Evolutionary conservation across 1,140 invertebrate species (phyloP).

Genomic region (Papilio dardanus): DNA sequence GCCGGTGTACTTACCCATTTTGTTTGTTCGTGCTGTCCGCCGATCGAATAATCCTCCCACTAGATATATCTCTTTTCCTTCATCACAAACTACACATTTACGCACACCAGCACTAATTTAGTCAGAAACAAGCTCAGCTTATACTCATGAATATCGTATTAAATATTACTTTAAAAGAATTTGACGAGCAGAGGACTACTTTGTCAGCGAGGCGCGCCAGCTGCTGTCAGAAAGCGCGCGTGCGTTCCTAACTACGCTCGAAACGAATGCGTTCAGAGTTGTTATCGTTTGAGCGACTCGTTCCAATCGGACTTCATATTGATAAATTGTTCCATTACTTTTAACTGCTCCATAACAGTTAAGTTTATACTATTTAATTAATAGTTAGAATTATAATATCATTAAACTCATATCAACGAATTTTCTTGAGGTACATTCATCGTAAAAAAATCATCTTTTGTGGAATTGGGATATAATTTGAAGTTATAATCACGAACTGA

Average conservation of each 20-base stretch:
- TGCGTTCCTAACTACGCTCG: conserved; percentile 60
- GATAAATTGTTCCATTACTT: conserved; percentile 44
- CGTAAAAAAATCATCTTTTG: no score
- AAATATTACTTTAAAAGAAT: conserved; percentile 48
- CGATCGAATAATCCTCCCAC: conserved; percentile 48
- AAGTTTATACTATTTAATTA: no score
- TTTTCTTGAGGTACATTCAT: not conserved
- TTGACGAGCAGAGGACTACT: not conserved
- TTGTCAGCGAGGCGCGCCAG: conserved; percentile 40
- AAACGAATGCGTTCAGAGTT: conserved; percentile 50
- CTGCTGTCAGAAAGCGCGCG: conserved; percentile 63
- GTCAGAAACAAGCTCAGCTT: conserved; percentile 40
- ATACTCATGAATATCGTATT: conserved; percentile 43
- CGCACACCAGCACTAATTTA: conserved; percentile 55
- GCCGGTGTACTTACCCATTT: conserved; percentile 75
- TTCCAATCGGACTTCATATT: conserved; percentile 38
- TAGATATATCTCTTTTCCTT: conserved; percentile 54
- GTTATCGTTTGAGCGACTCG: conserved; percentile 36
- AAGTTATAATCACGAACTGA: no score
- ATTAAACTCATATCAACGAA: not conserved
- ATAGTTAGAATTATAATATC: conserved; percentile 26
- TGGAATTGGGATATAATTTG: no score
- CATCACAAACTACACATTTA: conserved; percentile 60
- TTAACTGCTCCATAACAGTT: conserved; percentile 42
- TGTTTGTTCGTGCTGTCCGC: conserved; percentile 50